A percentile compares a stretch with the other conserved stretches of the same genome.
Evolutionary conservation across 2,888 invertebrate genomes (phyloP).

Genomic region (Conus canariensis): DNA sequence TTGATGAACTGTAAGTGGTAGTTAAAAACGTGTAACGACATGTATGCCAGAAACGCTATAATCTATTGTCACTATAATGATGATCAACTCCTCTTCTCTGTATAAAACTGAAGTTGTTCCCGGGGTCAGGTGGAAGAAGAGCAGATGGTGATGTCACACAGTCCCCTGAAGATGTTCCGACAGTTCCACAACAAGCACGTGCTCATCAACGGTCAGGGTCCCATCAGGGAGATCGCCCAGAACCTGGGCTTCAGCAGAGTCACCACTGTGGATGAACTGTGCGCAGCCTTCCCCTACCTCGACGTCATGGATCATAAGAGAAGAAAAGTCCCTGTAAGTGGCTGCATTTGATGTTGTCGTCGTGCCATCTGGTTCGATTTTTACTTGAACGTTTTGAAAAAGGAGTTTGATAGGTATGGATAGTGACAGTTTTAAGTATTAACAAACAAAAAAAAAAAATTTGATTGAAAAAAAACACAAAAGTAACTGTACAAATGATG

Average conservation of each 20-base stretch:
- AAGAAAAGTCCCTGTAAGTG: conserved; percentile 76
- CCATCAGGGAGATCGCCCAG: conserved; percentile 81
- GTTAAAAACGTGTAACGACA: too few relatives aligned
- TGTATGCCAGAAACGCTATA: too few relatives aligned
- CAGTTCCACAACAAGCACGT: conserved; percentile 84
- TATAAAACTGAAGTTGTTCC: too few relatives aligned
- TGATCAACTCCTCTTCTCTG: too few relatives aligned
- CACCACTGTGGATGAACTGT: conserved; percentile 82
- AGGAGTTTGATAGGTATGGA: too few relatives aligned
- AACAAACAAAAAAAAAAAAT: background rate
- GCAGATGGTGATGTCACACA: conserved; percentile 85
- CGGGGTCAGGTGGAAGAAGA: conserved; percentile 80
- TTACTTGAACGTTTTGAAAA: too few relatives aligned
- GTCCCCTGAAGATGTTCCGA: conserved; percentile 83
- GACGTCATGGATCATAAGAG: conserved; percentile 82
- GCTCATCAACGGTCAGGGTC: conserved; percentile 83
- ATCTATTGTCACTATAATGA: too few relatives aligned
- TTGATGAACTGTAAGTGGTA: too few relatives aligned
- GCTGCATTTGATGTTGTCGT: too few relatives aligned
- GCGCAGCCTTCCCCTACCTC: conserved; percentile 82
- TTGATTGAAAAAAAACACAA: background rate
- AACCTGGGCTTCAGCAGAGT: conserved; percentile 83
- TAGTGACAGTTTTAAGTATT: too few relatives aligned
- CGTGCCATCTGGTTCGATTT: background rate
- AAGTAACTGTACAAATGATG: background rate